These are phyloP conservation scores for Acanthornis magna DNA, from an alignment of 2,797 vertebrate species.

Conservation along the genomic window DNA sequence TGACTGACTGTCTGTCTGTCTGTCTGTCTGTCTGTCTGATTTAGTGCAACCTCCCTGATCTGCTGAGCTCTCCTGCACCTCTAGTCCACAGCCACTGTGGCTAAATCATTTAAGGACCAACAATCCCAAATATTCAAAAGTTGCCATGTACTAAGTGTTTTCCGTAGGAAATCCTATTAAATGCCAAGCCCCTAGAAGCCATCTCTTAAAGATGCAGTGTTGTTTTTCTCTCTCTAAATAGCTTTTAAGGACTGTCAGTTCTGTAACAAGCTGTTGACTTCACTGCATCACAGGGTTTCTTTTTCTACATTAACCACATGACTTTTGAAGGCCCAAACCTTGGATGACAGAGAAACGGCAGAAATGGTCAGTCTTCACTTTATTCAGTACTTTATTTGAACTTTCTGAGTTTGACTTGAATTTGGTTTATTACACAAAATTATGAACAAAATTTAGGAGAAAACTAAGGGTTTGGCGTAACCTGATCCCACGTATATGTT, in stretches of 20 bases:
- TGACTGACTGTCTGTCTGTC: neutral
- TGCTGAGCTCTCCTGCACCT: neutral
- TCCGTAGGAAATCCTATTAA: neutral
- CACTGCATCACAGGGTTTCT: fast-evolving
- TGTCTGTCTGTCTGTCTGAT: neutral
- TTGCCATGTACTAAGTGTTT: neutral
- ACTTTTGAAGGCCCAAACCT: neutral
- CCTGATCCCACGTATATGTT: neutral
- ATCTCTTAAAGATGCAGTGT: neutral
- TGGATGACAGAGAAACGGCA: neutral
- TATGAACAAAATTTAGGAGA: neutral
- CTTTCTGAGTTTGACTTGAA: neutral
- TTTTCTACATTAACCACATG: neutral
- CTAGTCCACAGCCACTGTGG: neutral
- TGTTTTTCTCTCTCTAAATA: neutral
- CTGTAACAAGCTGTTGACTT: neutral
- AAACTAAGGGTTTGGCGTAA: neutral
- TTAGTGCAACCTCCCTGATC: neutral
- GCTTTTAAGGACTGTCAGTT: neutral
- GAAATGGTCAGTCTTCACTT: neutral
- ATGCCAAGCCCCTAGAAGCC: neutral
- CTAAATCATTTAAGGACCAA: neutral
- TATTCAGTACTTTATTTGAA: neutral
- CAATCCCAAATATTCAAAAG: neutral
- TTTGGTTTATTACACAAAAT: neutral